Percentiles rank a stretch among this genome's conserved stretches.
Conservation (phyloP, 2,888 invertebrate species). For the Phragmatobia fuliginosa region DNA sequence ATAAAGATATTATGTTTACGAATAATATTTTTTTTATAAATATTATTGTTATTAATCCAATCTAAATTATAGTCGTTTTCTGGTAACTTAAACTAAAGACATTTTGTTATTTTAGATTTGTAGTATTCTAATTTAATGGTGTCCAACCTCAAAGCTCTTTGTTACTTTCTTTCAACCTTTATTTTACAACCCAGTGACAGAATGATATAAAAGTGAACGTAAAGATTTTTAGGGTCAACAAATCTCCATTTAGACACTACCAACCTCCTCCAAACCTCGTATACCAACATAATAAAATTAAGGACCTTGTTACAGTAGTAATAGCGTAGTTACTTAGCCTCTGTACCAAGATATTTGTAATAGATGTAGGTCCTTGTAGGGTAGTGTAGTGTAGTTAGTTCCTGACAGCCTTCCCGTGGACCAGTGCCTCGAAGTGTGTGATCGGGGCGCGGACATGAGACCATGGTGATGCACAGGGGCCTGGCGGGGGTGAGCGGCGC, state of each 20-base stretch:
- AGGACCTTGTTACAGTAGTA: background rate
- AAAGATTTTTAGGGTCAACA: too few relatives aligned
- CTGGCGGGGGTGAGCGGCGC: constrained; percentile 63
- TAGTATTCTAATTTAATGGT: background rate
- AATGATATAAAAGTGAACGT: too few relatives aligned
- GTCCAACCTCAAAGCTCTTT: background rate
- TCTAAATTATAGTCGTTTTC: background rate
- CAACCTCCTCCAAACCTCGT: background rate
- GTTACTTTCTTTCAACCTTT: background rate
- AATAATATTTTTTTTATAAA: background rate
- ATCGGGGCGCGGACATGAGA: constrained; percentile 55
- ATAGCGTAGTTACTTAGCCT: background rate
- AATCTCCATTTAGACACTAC: background rate
- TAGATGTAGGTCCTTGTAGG: background rate
- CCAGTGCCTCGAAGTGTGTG: constrained; percentile 58
- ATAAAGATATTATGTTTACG: background rate
- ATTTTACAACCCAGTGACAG: too few relatives aligned
- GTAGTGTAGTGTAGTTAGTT: constrained; percentile 11
- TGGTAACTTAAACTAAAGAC: background rate
- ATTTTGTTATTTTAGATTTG: background rate
- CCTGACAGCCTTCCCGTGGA: constrained; percentile 30
- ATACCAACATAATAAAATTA: background rate
- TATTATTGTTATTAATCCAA: background rate
- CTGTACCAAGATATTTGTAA: background rate
- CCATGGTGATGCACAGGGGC: constrained; percentile 59